Evolutionary conservation across 2,113 vertebrate species (phyloP).

Genomic region (Psittacus erithacus): DNA sequence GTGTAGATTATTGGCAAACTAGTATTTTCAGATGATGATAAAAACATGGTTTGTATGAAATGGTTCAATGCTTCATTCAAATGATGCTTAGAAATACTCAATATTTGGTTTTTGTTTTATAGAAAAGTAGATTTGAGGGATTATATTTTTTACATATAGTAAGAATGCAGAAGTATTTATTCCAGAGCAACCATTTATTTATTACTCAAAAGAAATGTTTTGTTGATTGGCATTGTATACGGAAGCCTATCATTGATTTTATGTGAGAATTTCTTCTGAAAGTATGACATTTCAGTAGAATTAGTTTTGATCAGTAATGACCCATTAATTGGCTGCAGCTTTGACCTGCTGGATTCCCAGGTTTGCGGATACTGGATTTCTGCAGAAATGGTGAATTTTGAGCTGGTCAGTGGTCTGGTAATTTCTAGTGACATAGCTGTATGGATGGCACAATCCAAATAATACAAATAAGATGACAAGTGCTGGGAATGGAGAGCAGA

Average conservation of each 20-base stretch:
- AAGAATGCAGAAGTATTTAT: not conserved
- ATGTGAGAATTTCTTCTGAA: not conserved
- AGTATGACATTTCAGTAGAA: not conserved
- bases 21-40: not conserved
- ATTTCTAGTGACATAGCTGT: not conserved
- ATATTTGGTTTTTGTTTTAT: not conserved
- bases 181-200: not conserved
- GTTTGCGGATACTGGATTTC: not conserved
- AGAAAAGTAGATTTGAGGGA: not conserved
- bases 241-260: not conserved
- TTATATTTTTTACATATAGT: not conserved
- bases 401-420: not conserved
- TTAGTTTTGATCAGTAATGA: not conserved
- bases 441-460: not conserved
- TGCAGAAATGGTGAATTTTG: not conserved
- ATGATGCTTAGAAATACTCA: not conserved
- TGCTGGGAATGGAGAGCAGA: not conserved
- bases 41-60: not conserved
- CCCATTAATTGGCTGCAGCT: not conserved
- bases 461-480: rapidly evolving
- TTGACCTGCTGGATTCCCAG: not conserved
- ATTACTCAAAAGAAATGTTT: not conserved
- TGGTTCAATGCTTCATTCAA: not conserved
- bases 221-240: not conserved
- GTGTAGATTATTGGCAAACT: not conserved